Evolutionary conservation across 2,888 invertebrate genomes (phyloP), one percentile per base, ranked within the genome.

Genomic region (Cephus sareptanus): DNA sequence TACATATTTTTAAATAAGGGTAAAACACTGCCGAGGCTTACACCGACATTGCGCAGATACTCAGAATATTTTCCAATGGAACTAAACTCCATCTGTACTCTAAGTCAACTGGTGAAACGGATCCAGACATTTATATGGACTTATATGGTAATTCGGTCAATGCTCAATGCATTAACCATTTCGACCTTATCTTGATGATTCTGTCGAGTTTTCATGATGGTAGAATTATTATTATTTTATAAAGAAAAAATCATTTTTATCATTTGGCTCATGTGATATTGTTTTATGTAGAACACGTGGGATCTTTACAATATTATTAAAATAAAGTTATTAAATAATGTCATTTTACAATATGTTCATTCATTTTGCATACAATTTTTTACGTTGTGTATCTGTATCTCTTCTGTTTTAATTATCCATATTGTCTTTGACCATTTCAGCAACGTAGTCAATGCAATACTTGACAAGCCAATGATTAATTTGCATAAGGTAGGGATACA

Each of bases 391-490:
- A 56, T 56, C 15, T 40, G 56, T 9, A 9, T 56, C 23, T 56
- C 56, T 23, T 56, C 23, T 23, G 9, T 12, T 71, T 71, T 9
- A 71, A 23, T 71, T 34, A 33, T 71, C 31, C 71, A 34, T 71
- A 13, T 71, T 71, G 13, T 31, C 70, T 70, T 30, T 70, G 30
- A 33, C 33, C 13, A 33, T 31, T 31, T 31, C 33, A 71, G 34
- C 23, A 71, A 71, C 34, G 71, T 79, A 81, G 71, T 80, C 71
- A 75, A 86, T 78, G 73, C 84, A 86, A 70, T 80, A 79, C 76
- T 87, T 88, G 71, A 88, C 84, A 74, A 86, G 80, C 83, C 85
- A 85, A 37, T 87, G 83, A 84, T 91, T 91, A 69, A 87, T 77
- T 40, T 85, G 82, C 33, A 83, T 69, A 71, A 89, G 79, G n/a